A percentile compares a stretch with the other conserved stretches of the same genome.
phyloP scores from a whole-genome alignment of 2,797 vertebrate species.

The Scleropages formosus region DNA sequence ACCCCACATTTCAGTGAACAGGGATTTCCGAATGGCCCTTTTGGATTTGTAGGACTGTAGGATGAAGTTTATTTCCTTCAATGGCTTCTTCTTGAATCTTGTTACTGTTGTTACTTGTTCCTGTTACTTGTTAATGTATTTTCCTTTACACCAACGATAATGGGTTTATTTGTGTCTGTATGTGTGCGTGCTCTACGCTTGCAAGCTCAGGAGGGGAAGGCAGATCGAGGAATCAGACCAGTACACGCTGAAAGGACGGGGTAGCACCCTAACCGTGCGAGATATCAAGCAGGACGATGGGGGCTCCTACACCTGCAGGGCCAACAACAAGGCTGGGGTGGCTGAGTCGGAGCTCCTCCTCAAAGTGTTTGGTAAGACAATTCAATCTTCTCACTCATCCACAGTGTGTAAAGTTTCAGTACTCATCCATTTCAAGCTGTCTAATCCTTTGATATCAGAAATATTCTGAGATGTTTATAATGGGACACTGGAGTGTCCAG shows the following conservation, averaged over 20 bases:
- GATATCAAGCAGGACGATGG: conserved; percentile 84
- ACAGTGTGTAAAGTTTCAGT: neutral
- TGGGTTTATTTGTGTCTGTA: neutral
- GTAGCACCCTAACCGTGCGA: conserved; percentile 81
- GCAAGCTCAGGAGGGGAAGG: conserved; percentile 77
- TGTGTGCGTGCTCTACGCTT: neutral
- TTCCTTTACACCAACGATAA: neutral
- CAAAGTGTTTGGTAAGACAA: conserved; percentile 90
- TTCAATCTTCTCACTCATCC: neutral
- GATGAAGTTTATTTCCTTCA: conserved; percentile 54
- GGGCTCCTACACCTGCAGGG: conserved; percentile 82
- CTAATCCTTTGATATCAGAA: no score
- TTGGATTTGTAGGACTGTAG: conserved; percentile 47
- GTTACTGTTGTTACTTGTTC: no score
- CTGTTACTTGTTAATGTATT: neutral
- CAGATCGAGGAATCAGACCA: conserved; percentile 85
- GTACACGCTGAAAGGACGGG: conserved; percentile 75
- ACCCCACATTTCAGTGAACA: conserved; percentile 18
- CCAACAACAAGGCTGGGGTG: conserved; percentile 91
- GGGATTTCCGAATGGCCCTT: conserved; percentile 64
- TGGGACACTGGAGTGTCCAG: neutral
- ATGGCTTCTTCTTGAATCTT: no score
- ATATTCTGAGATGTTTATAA: no score
- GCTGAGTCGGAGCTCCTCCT: conserved; percentile 85
- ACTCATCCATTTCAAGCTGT: neutral